Conservation (phyloP, 1,140 invertebrate species). For the Himalopsyche phryganea region DNA sequence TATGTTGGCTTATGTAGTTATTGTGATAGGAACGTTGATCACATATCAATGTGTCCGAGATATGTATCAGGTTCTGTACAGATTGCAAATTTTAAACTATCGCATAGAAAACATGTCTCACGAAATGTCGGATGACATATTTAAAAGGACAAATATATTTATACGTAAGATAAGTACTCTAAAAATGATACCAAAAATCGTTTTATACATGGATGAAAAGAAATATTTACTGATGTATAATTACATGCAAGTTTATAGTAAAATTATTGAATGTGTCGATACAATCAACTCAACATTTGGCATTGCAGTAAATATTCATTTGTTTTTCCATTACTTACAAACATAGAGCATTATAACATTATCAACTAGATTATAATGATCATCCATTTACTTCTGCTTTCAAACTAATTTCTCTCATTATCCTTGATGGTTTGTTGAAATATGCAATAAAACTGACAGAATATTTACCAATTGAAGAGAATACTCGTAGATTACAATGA, state of each 20-base stretch:
- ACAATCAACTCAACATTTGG: conserved; percentile 1
- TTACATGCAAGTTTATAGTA: neutral
- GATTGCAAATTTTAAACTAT: neutral
- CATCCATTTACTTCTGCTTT: too few relatives aligned
- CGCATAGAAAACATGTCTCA: neutral
- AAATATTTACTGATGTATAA: neutral
- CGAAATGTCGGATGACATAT: neutral
- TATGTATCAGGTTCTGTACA: neutral
- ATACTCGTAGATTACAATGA: too few relatives aligned
- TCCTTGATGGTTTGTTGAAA: too few relatives aligned
- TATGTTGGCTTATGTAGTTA: too few relatives aligned
- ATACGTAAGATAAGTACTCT: neutral
- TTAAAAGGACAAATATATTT: neutral
- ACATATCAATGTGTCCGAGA: neutral
- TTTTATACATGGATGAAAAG: neutral
- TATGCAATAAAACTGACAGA: too few relatives aligned
- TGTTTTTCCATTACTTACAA: too few relatives aligned
- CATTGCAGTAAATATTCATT: neutral
- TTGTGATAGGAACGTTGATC: neutral
- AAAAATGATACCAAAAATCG: conserved; percentile 4
- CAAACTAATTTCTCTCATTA: too few relatives aligned
- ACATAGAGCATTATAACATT: too few relatives aligned
- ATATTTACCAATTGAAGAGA: too few relatives aligned
- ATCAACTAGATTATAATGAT: too few relatives aligned
- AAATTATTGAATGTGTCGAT: conserved; percentile 1